Base-by-base conservation (phyloP, 2,888 invertebrate species). In the Nymphalis polychloros region DNA sequence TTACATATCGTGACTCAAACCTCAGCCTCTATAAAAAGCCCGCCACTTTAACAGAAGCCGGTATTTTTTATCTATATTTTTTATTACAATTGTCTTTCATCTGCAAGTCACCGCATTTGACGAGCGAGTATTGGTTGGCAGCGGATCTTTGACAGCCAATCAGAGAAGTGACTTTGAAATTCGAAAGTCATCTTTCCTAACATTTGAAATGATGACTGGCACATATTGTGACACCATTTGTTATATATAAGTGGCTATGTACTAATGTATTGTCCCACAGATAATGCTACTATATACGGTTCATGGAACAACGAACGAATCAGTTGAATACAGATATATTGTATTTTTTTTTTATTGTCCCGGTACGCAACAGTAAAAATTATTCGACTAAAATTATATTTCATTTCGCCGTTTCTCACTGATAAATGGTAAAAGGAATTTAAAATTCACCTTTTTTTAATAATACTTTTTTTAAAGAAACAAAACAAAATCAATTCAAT, bases 21-120 rank as follows among this genome's bases (percentile, higher is more conserved):
- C 77, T 76, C 85, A 23, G 53, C 17, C 35, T 49, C 49, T 20
- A 60, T 23, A 60, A 83, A 87, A 82, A 89, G 86, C 78, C 74
- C 85, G 88, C 88, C 87, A 90, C 88, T 89, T 90, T 90, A 87
- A 88, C 92, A 86, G 92, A 87, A 92, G 92, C 91, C 82, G 80
- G 77, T 82, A 81, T 85, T 84, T 87, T 85, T 85, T 79, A 63
- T 70, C 63, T 69, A 77, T 77, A 69, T 77, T 78, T 81, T 81
- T 64, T 46, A 78, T 79, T 74, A 82, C 89, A 89, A 89, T 90
- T 88, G 89, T 89, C 85, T 83, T 76, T 77, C 84, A 85, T 86
- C 82, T 81, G 87, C 88, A 83, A 85, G 90, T 92, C 92, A 92
- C 87, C 85, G 85, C 82, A 84, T 86, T 88, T 92, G 92, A 92